These are phyloP conservation scores for Hesperia comma DNA, from an alignment of 2,888 invertebrate species.

Conservation along the genomic window DNA sequence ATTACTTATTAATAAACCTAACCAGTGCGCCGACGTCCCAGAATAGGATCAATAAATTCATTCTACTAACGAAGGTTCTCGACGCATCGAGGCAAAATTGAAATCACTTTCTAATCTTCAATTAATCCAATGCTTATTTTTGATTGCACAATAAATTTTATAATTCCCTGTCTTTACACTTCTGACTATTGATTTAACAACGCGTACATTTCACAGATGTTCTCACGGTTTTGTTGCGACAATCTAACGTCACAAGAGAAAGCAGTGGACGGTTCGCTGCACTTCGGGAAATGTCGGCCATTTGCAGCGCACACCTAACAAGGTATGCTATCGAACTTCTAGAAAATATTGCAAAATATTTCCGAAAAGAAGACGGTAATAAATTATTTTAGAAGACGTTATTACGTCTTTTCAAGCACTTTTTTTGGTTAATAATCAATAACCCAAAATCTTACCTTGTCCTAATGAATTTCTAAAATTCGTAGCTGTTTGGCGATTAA, in stretches of 20 bases:
- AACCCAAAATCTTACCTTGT: constrained; percentile 56
- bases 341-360: constrained; percentile 20
- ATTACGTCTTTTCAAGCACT: constrained; percentile 32
- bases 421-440: constrained; percentile 4
- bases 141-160: too few species aligned
- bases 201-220: background rate
- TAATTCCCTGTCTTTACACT: background rate
- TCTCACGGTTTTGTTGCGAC: constrained; percentile 38
- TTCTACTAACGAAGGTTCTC: background rate
- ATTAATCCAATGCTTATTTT: background rate
- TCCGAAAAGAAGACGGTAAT: background rate
- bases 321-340: constrained; percentile 46
- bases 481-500: constrained; percentile 12
- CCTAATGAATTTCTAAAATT: constrained; percentile 50
- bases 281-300: constrained; percentile 66
- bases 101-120: background rate
- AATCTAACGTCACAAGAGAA: constrained; percentile 62
- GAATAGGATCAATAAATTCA: constrained; percentile 30
- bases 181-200: background rate
- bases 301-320: constrained; percentile 56
- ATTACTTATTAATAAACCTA: constrained; percentile 31
- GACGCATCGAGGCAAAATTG: background rate
- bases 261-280: constrained; percentile 58
- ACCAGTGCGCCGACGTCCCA: background rate
- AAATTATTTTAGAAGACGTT: background rate